phyloP scores from a whole-genome alignment of 2,888 invertebrate genomes.

The Troides oblongomaculatus region DNA sequence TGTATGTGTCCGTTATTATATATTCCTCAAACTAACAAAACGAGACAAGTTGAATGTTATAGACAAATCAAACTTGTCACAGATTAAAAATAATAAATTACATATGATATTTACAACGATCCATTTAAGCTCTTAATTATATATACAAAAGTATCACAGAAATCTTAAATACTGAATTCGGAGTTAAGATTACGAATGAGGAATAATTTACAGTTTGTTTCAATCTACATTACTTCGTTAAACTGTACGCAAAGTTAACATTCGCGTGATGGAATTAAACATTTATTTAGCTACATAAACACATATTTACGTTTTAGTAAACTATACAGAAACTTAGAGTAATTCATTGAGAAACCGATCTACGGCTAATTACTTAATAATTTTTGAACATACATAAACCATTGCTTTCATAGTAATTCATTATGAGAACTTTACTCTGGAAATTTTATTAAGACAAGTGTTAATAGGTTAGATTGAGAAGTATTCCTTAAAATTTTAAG shows the following conservation, averaged over 20 bases:
- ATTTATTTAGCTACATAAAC: not conserved
- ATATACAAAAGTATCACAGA: constrained; percentile 73
- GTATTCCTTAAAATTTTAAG: too few species aligned
- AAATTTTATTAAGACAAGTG: too few species aligned
- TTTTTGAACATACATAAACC: not conserved
- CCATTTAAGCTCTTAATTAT: constrained; percentile 39
- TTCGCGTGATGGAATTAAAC: not conserved
- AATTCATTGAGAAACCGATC: not conserved
- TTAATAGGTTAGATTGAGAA: too few species aligned
- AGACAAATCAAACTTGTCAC: not conserved
- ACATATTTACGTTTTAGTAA: not conserved
- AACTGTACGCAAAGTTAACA: not conserved
- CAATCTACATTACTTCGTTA: constrained; percentile 14
- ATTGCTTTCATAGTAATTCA: not conserved
- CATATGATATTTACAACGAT: constrained; percentile 15
- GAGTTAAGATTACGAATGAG: constrained; percentile 2
- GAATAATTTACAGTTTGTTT: not conserved
- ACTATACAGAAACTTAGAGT: not conserved
- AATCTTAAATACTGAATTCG: constrained; percentile 43
- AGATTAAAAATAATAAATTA: not conserved
- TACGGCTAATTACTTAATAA: not conserved
- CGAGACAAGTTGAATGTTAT: not conserved
- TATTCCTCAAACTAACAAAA: not conserved
- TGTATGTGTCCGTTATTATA: not conserved
- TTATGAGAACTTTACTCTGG: too few species aligned